Conservation (phyloP, 1,140 invertebrate species). For the Drosophila fuyamai region DNA sequence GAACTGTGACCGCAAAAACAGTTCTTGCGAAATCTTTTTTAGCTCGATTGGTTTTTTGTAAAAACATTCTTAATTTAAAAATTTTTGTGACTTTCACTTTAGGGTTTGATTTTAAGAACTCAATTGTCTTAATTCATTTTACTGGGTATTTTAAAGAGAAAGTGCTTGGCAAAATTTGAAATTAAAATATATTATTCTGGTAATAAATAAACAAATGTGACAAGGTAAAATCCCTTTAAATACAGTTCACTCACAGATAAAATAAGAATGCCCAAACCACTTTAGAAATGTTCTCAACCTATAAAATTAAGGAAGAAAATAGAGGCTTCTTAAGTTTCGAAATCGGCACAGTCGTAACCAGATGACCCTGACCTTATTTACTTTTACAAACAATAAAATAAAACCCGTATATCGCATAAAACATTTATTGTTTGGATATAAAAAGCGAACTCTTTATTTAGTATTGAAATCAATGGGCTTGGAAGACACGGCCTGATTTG, state of each 20-base stretch:
- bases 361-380: conserved; percentile 40
- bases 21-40: neutral
- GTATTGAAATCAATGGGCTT: conserved; percentile 25
- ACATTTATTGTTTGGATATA: conserved; percentile 36
- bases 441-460: conserved; percentile 30
- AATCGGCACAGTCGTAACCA: neutral
- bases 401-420: conserved; percentile 31
- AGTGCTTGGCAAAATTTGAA: neutral
- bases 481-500: conserved; percentile 18
- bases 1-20: conserved; percentile 23
- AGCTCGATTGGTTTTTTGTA: neutral
- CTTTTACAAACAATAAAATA: conserved; percentile 19
- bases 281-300: no score
- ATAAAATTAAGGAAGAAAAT: neutral
- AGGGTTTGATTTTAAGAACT: no score
- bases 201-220: neutral
- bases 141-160: no score
- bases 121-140: no score
- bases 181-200: neutral
- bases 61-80: neutral
- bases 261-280: no score
- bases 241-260: no score
- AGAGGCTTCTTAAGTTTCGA: neutral
- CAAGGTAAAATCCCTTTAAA: no score
- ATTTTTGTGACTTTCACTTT: neutral